phyloP scores from a whole-genome alignment of 2,888 invertebrate species.

The Agapetus fuscipes region DNA sequence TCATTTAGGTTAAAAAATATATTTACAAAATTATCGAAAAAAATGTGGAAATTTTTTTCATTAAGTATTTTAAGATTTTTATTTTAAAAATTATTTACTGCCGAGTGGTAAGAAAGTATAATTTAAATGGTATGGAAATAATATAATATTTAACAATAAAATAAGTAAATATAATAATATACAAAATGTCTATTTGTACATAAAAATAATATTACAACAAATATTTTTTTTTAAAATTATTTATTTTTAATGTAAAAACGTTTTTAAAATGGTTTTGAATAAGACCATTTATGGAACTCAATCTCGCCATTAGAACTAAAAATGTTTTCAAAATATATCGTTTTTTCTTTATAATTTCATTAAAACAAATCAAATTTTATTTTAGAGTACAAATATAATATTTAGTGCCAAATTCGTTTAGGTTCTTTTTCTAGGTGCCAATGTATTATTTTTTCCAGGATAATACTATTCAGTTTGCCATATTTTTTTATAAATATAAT shows the following conservation, averaged over 20 bases:
- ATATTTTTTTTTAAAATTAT: no score
- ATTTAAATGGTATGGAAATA: slow-evolving; percentile 2
- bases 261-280: not conserved
- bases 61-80: slow-evolving; percentile 1
- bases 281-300: slow-evolving; percentile 7
- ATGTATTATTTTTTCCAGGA: slow-evolving; percentile 5
- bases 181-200: no score
- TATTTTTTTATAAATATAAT: not conserved
- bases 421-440: slow-evolving; percentile 16
- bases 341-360: not conserved
- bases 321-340: not conserved
- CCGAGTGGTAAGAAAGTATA: no score
- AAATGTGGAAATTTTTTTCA: no score
- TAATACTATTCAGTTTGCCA: not conserved
- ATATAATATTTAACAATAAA: no score
- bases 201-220: no score
- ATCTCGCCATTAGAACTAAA: slow-evolving; percentile 13
- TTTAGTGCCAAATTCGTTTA: slow-evolving; percentile 19
- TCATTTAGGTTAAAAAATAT: no score
- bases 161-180: no score
- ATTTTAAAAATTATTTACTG: slow-evolving; percentile 1
- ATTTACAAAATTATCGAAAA: no score
- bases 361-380: slow-evolving; percentile 1
- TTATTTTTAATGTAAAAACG: no score
- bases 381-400: slow-evolving; percentile 6